These are phyloP conservation scores for Solenopsis fugax DNA, from an alignment of 1,140 invertebrate genomes.

Conservation along the genomic window DNA sequence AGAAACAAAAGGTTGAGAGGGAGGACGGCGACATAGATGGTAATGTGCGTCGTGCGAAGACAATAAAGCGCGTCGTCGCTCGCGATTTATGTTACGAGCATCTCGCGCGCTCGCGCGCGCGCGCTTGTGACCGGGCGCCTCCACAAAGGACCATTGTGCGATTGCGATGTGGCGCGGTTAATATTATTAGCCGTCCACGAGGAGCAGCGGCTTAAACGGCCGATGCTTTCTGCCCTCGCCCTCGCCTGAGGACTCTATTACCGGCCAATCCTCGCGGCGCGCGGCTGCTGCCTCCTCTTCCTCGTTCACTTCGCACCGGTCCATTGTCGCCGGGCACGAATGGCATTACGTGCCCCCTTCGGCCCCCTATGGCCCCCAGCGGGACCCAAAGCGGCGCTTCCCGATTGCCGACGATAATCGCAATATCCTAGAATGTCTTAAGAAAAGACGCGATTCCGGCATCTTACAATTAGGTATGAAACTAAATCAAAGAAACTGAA, in stretches of 20 bases:
- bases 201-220: slow-evolving; percentile 75
- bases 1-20: too few species aligned
- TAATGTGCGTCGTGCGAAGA: slow-evolving; percentile 46
- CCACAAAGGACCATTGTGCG: slow-evolving; percentile 82
- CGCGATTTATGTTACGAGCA: slow-evolving; percentile 64
- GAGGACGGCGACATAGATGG: not conserved
- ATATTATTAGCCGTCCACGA: slow-evolving; percentile 82
- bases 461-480: not conserved
- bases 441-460: not conserved
- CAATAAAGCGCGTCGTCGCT: slow-evolving; percentile 60
- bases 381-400: not conserved
- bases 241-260: slow-evolving; percentile 80
- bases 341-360: slow-evolving; percentile 6
- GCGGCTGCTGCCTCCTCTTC: slow-evolving; percentile 41
- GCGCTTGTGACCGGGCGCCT: slow-evolving; percentile 26
- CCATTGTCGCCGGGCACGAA: slow-evolving; percentile 53
- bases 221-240: slow-evolving; percentile 73
- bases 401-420: slow-evolving; percentile 6
- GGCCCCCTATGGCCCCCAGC: not conserved
- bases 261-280: slow-evolving; percentile 72
- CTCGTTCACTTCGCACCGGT: slow-evolving; percentile 1
- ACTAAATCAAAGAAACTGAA: not conserved
- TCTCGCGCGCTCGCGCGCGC: slow-evolving; percentile 36
- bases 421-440: not conserved
- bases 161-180: slow-evolving; percentile 74